Conservation (phyloP, 2,888 invertebrate genomes). For the Melipona beecheii region DNA sequence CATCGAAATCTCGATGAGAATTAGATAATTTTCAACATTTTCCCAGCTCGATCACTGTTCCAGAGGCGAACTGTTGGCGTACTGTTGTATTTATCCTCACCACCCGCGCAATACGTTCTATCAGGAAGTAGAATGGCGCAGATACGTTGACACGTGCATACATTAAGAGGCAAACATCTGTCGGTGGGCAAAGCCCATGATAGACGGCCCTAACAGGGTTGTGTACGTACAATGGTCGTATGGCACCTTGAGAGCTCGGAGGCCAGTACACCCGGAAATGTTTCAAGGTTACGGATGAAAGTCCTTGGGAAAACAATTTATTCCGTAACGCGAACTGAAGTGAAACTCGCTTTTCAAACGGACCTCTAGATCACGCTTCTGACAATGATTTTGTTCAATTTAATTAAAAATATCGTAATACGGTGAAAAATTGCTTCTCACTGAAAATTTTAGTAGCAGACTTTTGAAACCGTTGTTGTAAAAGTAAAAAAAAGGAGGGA, state of each 20-base stretch:
- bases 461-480: not conserved
- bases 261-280: conserved; percentile 52
- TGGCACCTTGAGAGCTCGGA: conserved; percentile 67
- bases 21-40: not conserved
- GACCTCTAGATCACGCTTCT: not conserved
- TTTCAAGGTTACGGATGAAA: conserved; percentile 46
- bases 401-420: no score
- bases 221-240: conserved; percentile 68
- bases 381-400: not conserved
- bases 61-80: not conserved
- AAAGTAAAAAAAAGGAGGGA: not conserved
- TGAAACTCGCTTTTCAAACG: not conserved
- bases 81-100: conserved; percentile 36
- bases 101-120: conserved; percentile 66
- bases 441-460: no score
- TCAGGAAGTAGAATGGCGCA: conserved; percentile 68
- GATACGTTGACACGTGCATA: conserved; percentile 78
- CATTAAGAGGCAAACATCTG: conserved; percentile 78
- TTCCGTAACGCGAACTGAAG: not conserved
- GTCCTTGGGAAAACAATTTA: conserved; percentile 52
- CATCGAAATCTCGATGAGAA: not conserved
- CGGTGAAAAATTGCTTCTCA: not conserved
- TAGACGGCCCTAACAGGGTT: conserved; percentile 70
- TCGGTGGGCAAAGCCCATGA: conserved; percentile 61
- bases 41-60: conserved; percentile 22